Evolutionary conservation across 2,113 vertebrate species (phyloP).

Genomic region (Dolichotis patagonum): DNA sequence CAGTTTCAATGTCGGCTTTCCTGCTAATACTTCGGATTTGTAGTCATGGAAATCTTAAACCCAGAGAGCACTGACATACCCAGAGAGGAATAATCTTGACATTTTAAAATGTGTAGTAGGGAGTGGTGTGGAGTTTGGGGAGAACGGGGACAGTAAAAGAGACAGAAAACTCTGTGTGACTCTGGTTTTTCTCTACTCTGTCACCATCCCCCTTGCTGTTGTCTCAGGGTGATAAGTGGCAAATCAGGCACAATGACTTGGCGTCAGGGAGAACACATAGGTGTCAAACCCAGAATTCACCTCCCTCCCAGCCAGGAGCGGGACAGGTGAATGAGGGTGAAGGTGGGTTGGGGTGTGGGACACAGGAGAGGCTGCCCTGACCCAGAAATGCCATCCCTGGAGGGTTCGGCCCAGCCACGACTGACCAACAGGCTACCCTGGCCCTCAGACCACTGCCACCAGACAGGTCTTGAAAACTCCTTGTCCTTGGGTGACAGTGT

Average conservation of each 20-base stretch:
- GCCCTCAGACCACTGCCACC: background rate
- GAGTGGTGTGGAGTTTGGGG: background rate
- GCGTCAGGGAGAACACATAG: background rate
- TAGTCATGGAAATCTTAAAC: background rate
- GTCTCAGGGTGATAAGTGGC: background rate
- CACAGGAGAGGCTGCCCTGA: conserved; percentile 55
- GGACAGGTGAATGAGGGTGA: conserved; percentile 56
- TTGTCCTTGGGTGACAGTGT: background rate
- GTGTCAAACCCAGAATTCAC: conserved; percentile 54
- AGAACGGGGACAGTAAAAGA: background rate
- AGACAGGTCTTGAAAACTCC: background rate
- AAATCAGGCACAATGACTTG: background rate
- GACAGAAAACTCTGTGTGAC: background rate
- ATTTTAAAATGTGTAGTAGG: background rate
- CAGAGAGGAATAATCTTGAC: background rate
- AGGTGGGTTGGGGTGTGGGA: conserved; percentile 48
- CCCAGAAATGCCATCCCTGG: conserved; percentile 52
- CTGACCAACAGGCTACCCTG: background rate
- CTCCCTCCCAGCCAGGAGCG: conserved; percentile 53
- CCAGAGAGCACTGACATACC: background rate
- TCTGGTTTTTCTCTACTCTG: background rate
- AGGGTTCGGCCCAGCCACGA: conserved; percentile 12
- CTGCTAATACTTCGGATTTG: background rate
- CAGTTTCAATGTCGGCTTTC: background rate
- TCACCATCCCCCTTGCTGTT: background rate